Conservation (phyloP, 1,140 invertebrate species). For the Goniozus legneri region DNA sequence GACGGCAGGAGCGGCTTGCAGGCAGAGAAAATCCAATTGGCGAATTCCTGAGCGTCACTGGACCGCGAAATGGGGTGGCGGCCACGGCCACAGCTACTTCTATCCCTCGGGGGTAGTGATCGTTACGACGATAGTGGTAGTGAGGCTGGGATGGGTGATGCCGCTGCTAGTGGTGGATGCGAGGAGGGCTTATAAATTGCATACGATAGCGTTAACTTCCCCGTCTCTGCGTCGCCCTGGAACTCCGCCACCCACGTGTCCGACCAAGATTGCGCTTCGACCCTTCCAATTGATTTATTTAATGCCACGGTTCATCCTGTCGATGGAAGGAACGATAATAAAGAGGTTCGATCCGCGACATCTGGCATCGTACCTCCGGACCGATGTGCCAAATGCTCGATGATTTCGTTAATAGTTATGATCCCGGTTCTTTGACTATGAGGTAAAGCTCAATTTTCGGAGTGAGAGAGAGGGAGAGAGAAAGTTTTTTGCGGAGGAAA, state of each 20-base stretch:
- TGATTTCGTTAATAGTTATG: no score
- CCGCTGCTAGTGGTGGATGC: slow-evolving; percentile 27
- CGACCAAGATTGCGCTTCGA: slow-evolving; percentile 38
- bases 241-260: slow-evolving; percentile 23
- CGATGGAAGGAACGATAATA: not conserved
- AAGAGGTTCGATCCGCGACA: not conserved
- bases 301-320: slow-evolving; percentile 19
- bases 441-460: no score
- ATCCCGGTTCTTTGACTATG: no score
- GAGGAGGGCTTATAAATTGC: slow-evolving; percentile 47
- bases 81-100: slow-evolving; percentile 42
- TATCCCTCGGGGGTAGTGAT: slow-evolving; percentile 31
- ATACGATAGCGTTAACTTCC: slow-evolving; percentile 42
- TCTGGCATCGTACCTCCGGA: no score
- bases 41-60: slow-evolving; percentile 50
- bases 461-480: not conserved
- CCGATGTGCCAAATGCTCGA: no score
- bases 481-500: no score
- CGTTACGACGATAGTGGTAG: slow-evolving; percentile 25
- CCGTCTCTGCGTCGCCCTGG: slow-evolving; percentile 9
- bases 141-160: slow-evolving; percentile 17
- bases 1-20: slow-evolving; percentile 30
- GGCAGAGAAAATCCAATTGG: slow-evolving; percentile 52
- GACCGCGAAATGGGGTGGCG: slow-evolving; percentile 50
- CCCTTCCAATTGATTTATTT: slow-evolving; percentile 42